A percentile compares a stretch with the other conserved stretches of the same genome.
Conservation (phyloP, 2,113 vertebrate genomes). For the Nansenia antarctica region DNA sequence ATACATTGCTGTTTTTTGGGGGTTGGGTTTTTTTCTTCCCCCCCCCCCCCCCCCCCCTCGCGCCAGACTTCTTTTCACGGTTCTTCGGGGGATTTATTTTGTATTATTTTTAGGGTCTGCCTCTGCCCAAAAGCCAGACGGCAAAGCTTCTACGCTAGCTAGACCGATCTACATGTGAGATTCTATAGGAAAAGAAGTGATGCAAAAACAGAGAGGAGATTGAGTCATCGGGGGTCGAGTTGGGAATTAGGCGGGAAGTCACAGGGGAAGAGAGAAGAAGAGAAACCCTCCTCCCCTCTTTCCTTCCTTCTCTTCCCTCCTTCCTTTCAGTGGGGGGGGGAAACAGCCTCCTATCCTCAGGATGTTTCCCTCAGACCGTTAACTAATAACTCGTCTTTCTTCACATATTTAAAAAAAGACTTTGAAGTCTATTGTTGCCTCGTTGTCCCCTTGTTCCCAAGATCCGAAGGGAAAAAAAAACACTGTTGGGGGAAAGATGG, state of each 20-base stretch:
- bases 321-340: not conserved
- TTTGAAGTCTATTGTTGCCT: slow-evolving; percentile 42
- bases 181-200: too few species aligned
- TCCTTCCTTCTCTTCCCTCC: not conserved
- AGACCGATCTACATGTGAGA: too few species aligned
- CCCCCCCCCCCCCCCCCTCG: too few species aligned
- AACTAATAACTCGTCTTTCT: slow-evolving; percentile 34
- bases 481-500: slow-evolving; percentile 43
- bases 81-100: not conserved
- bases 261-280: not conserved
- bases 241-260: not conserved
- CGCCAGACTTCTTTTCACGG: not conserved
- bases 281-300: not conserved
- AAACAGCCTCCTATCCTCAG: slow-evolving; percentile 4
- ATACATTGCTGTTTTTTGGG: not conserved
- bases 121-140: not conserved
- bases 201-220: not conserved
- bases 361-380: slow-evolving; percentile 29
- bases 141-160: too few species aligned
- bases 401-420: slow-evolving; percentile 34
- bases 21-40: too few species aligned
- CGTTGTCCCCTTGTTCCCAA: slow-evolving; percentile 23
- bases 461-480: slow-evolving; percentile 49
- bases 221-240: too few species aligned
- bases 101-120: not conserved